Conservation (phyloP, 2,113 vertebrate species). For the Galbula dea region DNA sequence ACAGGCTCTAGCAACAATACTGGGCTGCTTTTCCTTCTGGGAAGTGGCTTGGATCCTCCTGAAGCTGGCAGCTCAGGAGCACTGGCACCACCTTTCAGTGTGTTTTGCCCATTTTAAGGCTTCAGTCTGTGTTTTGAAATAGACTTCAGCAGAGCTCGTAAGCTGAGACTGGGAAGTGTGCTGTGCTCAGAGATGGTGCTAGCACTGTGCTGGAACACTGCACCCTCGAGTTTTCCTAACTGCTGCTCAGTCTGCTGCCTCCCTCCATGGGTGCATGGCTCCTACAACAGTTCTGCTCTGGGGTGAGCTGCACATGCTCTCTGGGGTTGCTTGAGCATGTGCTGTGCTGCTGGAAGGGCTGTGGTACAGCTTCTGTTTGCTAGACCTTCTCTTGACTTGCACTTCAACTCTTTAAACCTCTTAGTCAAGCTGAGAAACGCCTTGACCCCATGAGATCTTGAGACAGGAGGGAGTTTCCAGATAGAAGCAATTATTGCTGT, state of each 20-base stretch:
- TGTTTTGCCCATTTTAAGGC: neutral
- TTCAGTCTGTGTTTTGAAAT: neutral
- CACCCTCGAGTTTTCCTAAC: accelerated
- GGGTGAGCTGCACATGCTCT: neutral
- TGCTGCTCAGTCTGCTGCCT: neutral
- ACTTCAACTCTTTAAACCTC: neutral
- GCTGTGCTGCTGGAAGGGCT: neutral
- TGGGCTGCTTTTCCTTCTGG: neutral
- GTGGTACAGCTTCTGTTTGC: neutral
- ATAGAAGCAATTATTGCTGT: neutral
- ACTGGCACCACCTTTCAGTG: neutral
- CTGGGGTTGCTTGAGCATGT: accelerated
- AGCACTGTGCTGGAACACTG: accelerated
- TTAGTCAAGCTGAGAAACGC: neutral
- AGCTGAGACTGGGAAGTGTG: neutral
- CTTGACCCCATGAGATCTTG: neutral
- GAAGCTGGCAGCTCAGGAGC: neutral
- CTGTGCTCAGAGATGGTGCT: neutral
- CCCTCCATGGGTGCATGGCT: neutral
- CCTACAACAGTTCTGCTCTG: neutral
- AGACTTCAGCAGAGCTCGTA: neutral
- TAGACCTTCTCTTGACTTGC: neutral
- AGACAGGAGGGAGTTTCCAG: conserved; percentile 36
- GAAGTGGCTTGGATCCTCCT: neutral
- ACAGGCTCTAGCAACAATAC: neutral